A percentile compares a stretch with the other conserved stretches of the same genome.
Conservation (phyloP, 2,113 vertebrate species). For the Rhea pennata region DNA sequence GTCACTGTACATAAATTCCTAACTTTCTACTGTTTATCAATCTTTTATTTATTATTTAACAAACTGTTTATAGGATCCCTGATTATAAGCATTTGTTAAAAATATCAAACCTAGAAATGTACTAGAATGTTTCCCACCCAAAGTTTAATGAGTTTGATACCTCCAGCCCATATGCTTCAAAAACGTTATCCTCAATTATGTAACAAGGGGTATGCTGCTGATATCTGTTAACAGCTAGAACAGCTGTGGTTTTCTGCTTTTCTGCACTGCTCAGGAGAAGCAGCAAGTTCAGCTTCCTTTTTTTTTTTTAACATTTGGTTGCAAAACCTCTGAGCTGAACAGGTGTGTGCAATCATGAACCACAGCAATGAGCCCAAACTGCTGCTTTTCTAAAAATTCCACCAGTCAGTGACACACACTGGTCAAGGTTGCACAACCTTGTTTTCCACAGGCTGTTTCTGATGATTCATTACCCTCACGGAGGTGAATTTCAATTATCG, state of each 20-base stretch:
- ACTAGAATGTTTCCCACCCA: constrained; percentile 78
- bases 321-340: constrained; percentile 85
- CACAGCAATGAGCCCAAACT: constrained; percentile 84
- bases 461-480: constrained; percentile 84
- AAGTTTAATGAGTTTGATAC: constrained; percentile 83
- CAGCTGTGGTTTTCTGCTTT: constrained; percentile 89
- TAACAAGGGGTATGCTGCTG: constrained; percentile 81
- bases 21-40: constrained; percentile 42
- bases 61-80: constrained; percentile 71
- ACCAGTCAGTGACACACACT: constrained; percentile 79
- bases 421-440: constrained; percentile 87
- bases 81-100: constrained; percentile 80
- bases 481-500: constrained; percentile 84
- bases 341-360: constrained; percentile 89
- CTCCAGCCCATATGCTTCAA: constrained; percentile 83
- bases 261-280: constrained; percentile 80
- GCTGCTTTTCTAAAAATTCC: constrained; percentile 87
- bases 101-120: constrained; percentile 62
- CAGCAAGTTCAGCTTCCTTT: constrained; percentile 82
- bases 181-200: constrained; percentile 88
- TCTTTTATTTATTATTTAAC: constrained; percentile 79
- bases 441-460: constrained; percentile 83
- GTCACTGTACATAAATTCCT: constrained; percentile 32
- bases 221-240: constrained; percentile 88
- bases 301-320: constrained; percentile 79